Conservation (phyloP, 35 echinoderm and acorn worm genomes). For the Ptychodera flava region DNA sequence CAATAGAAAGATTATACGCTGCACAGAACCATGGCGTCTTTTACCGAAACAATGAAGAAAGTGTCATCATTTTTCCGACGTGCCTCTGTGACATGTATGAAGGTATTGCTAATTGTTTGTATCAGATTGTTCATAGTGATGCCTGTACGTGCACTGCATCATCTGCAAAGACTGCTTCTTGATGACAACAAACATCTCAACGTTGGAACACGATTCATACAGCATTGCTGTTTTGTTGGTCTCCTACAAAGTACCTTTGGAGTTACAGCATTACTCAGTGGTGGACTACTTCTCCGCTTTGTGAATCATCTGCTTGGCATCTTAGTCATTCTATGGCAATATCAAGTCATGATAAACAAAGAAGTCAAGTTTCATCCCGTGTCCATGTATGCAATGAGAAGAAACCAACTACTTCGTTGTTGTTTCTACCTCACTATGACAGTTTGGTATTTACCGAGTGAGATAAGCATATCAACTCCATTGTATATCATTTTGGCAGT, state of each 20-base stretch:
- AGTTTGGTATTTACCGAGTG: background rate
- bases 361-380: background rate
- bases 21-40: too few relatives aligned
- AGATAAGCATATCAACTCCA: background rate
- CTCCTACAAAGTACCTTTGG: background rate
- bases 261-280: background rate
- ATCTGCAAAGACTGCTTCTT: background rate
- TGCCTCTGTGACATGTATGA: too few relatives aligned
- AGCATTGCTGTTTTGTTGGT: background rate
- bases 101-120: too few relatives aligned
- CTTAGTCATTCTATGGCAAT: background rate
- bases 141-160: background rate
- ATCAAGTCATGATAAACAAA: background rate
- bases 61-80: too few relatives aligned
- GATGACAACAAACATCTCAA: background rate
- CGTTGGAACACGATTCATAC: background rate
- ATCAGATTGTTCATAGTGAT: background rate
- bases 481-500: background rate
- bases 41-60: too few relatives aligned
- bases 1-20: too few relatives aligned
- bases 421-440: background rate
- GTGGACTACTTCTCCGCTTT: background rate
- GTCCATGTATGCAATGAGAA: background rate
- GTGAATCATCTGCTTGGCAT: background rate
- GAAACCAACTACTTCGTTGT: background rate